Conservation (phyloP, 2,113 vertebrate genomes). For the Cercopithecus mona region DNA sequence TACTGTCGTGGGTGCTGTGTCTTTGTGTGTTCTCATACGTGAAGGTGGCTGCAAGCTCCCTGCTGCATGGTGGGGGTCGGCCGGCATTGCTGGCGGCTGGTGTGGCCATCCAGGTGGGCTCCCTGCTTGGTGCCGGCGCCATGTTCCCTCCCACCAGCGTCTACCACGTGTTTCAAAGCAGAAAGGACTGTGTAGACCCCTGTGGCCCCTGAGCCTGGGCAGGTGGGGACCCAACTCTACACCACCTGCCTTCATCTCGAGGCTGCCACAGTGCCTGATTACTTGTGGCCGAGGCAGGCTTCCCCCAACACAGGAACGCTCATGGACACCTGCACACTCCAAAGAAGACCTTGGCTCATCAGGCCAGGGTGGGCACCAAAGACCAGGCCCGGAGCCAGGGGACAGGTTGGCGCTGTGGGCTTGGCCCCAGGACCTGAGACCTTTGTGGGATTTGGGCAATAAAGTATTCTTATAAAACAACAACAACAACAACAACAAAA, state of each 20-base stretch:
- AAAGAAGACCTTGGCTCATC: neutral
- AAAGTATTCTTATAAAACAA: neutral
- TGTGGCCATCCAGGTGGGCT: conserved; percentile 91
- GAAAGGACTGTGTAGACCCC: conserved; percentile 84
- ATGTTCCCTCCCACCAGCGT: conserved; percentile 92
- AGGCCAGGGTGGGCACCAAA: neutral
- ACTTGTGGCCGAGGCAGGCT: neutral
- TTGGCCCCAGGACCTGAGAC: neutral
- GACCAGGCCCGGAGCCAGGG: neutral
- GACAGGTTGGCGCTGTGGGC: neutral
- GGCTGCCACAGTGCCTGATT: neutral
- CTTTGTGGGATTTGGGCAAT: conserved; percentile 37
- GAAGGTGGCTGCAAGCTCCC: conserved; percentile 90
- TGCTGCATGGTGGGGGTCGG: conserved; percentile 89
- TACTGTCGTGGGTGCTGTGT: conserved; percentile 88
- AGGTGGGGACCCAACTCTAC: neutral
- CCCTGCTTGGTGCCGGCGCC: conserved; percentile 87
- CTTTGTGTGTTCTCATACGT: conserved; percentile 91
- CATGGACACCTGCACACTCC: conserved; percentile 20
- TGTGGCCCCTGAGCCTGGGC: conserved; percentile 75
- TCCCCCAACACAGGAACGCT: neutral
- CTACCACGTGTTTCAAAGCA: conserved; percentile 85
- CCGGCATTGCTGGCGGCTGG: conserved; percentile 90
- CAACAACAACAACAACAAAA: neutral
- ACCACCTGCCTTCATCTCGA: neutral